Evolutionary conservation across 2,113 vertebrate genomes (phyloP), one percentile per base, ranked within the genome.

Genomic region (Argyrosomus japonicus): DNA sequence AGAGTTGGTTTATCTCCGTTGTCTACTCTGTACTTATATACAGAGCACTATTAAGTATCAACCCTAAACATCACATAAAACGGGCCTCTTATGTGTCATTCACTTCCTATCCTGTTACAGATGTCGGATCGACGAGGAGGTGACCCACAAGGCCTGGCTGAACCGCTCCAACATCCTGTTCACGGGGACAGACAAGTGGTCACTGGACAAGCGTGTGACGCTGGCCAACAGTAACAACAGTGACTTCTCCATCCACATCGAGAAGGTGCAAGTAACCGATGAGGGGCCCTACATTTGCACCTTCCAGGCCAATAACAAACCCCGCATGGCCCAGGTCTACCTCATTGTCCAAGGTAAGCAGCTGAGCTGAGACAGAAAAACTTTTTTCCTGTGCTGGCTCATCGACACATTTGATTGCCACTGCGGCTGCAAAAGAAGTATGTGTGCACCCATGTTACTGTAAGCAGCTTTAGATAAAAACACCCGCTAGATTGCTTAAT

Each of bases 151-250:
- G 90, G 97, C 97, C 64, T 98, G 97, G 97, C 89, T 98, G 87
- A 97, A 97, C 91, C 96, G 97, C 83, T 97, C 97, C 68, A 97
- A 97, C 93, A 98, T 98, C 93, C 92, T 98, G 57, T 98, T 97
- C 3, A 95, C 97, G 0, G 97, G 97, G 73, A 96, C 94, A 0
- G 97, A 98, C 92, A 97, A 97, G 92, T 98, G 97, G 97, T 96
- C 97, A 15, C 95, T 97, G 21, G 97, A 98, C 90, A 90, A 93
- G 0, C 95, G 97, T 0, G 97, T 98, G 75, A 95, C 94, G 12
- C 94, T 98, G 86, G 93, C 96, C 65, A 96, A 96, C 88, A 96
- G 94, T 92, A 97, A 96, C 79, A 94, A 94, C 6, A 96, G 96
- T 0, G 97, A 98, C 87, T 98, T 97, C 92, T 97, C 96, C 91